These are phyloP conservation scores for Tautogolabrus adspersus DNA, from an alignment of 2,113 vertebrate genomes.

Conservation along the genomic window DNA sequence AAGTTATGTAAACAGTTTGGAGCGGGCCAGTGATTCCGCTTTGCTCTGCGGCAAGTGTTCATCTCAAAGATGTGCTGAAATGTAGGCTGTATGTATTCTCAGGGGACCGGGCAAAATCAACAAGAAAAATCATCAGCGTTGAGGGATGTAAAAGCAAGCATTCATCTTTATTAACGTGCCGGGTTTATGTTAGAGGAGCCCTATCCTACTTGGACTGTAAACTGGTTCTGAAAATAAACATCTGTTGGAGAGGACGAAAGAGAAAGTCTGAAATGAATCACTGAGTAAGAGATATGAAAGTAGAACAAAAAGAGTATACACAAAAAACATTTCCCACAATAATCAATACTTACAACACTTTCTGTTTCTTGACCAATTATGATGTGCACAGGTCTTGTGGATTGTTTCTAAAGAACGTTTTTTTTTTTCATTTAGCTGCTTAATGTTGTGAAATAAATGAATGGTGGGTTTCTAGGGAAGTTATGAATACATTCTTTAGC, in stretches of 20 bases:
- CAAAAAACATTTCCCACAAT: no score
- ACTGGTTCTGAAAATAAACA: conserved; percentile 71
- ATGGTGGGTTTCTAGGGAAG: not conserved
- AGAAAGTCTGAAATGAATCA: conserved; percentile 48
- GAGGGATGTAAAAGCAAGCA: conserved; percentile 66
- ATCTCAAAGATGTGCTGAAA: conserved; percentile 76
- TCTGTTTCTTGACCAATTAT: no score
- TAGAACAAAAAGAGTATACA: no score
- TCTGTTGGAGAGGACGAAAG: conserved; percentile 55
- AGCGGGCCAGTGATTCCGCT: conserved; percentile 61
- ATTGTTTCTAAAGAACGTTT: not conserved
- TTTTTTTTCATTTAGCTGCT: no score
- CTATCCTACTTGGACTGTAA: conserved; percentile 50
- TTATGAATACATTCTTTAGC: not conserved
- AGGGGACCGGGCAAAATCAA: conserved; percentile 54
- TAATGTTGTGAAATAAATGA: no score
- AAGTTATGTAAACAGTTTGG: conserved; percentile 78
- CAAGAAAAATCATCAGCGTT: conserved; percentile 71
- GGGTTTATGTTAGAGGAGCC: conserved; percentile 58
- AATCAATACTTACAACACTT: not conserved
- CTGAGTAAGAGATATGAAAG: not conserved
- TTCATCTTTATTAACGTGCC: conserved; percentile 76
- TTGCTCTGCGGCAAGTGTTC: conserved; percentile 48
- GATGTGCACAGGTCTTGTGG: not conserved
- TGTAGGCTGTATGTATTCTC: conserved; percentile 53